Evolutionary conservation across 2,797 vertebrate species (phyloP).

Genomic region (Lepidocolaptes lacrymiger): DNA sequence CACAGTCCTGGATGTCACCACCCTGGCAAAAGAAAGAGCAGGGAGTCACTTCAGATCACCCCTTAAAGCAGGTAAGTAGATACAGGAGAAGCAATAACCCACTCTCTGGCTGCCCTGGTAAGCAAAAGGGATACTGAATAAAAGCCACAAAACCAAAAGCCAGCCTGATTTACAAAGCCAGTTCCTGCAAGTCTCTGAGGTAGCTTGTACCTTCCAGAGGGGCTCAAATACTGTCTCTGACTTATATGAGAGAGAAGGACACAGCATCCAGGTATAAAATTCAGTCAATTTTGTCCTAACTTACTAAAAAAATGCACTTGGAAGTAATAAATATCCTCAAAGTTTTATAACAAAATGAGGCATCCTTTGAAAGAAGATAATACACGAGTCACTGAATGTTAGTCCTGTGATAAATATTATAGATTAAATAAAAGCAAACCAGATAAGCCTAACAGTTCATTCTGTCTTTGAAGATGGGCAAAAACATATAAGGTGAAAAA

Average conservation of each 20-base stretch:
- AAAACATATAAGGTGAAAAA: background rate
- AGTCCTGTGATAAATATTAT: background rate
- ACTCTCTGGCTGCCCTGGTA: background rate
- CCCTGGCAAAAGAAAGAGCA: constrained; percentile 73
- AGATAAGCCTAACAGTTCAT: background rate
- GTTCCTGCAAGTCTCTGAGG: background rate
- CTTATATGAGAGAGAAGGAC: background rate
- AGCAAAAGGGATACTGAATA: background rate
- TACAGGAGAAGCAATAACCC: background rate
- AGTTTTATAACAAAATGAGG: background rate
- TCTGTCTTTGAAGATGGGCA: background rate
- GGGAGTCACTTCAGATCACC: background rate
- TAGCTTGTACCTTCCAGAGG: background rate
- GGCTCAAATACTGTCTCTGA: background rate
- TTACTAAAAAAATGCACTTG: background rate
- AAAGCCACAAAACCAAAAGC: background rate
- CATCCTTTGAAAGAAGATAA: background rate
- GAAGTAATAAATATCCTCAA: background rate
- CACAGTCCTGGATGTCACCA: constrained; percentile 72
- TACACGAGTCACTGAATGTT: background rate
- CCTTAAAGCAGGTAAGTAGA: background rate
- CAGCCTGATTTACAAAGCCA: background rate
- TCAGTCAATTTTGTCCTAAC: background rate
- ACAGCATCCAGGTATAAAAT: background rate
- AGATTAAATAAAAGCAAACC: background rate